Base-by-base conservation (phyloP, 2,797 vertebrate species). In the Lagorchestes hirsutus region DNA sequence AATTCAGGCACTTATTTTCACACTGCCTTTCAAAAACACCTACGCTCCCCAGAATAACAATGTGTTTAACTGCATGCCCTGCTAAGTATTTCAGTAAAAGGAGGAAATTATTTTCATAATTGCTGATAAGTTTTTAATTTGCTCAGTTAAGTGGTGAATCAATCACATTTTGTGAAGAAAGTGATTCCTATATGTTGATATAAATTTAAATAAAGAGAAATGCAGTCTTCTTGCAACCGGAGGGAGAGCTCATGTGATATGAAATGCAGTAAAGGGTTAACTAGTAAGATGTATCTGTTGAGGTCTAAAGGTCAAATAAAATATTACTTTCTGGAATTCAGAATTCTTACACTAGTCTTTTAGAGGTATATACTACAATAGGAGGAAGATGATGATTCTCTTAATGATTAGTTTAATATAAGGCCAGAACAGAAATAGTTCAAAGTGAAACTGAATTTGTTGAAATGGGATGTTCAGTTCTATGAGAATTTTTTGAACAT, bases 21-120 rank as follows among this genome's bases (percentile, higher is more conserved):
- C 97, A 97, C 87, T 96, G 96, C 96, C 98, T 96, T 98, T 98
- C 96, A 97, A 96, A 94, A 98, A 98, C 98, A 98, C 98, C 98
- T 98, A 98, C 97, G 55, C 11, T 1, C 22, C 94, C 96, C 91
- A 94, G 97, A 98, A 97, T 97, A 98, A 97, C 96, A 97, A 97
- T 95, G 91, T 93, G 94, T 91, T 96, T 62, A 97, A 93, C 98
- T 96, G 67, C 92, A 93, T 82, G 94, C 55, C 14, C 55, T 98
- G 54, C 50, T 97, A 95, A 98, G 95, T 87, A 96, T 97, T 98
- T 96, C 34, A 98, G 95, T 90, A 96, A 98, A 95, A 97, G 97
- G 96, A 96, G 74, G 90, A 98, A 98, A 97, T 97, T 67, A 97
- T 98, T 98, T 98, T 98, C 96, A 97, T 98, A 98, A 98, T 97